Evolutionary conservation across 2,113 vertebrate species (phyloP), one percentile per base, ranked within the genome.

Genomic region (Phocoena sinus): DNA sequence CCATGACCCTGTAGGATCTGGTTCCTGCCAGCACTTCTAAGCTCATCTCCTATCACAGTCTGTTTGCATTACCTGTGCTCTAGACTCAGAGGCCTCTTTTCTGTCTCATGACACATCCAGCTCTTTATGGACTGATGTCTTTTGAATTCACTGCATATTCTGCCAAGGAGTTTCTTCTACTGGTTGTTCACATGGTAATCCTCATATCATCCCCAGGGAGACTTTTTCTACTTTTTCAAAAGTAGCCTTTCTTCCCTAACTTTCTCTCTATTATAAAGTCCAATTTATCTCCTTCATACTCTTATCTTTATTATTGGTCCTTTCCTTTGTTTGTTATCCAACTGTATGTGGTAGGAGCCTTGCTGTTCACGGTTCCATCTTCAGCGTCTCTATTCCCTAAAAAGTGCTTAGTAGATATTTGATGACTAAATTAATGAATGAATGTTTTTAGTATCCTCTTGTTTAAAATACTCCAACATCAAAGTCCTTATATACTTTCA

Each of bases 261-360:
- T 65, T 50, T n/a, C 6, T 73, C 60, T 58, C 60, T 50, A 6
- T 67, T 65, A 7, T 23, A 73, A 13, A 91, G 58, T 47, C n/a
- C 26, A 38, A 1, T 53, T 74, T 60, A 31, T 53, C n/a, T 76
- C n/a, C 84, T 86, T 62, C 28, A 11, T 33, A 17, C 56, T 11
- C 33, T 23, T 58, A 3, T 18, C 76, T 93, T 90, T 80, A 33
- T 80, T 67, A 67, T 65, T 65, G 81, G 23, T 74, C 44, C 81
- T 71, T 87, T 62, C 31, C 80, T 82, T 67, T 77, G 17, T 67
- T 86, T 70, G 6, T 84, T 81, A 11, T n/a, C 36, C 65, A 76
- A 3, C 6, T 82, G 20, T 26, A 18, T 25, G 2, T 5, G 2
- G 6, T 1, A 70, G 53, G 21, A 2, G 1, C 2, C 31, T 81